Evolutionary conservation across 1,140 invertebrate species (phyloP), one percentile per base, ranked within the genome.

Genomic region (Pogonomyrmex californicus): DNA sequence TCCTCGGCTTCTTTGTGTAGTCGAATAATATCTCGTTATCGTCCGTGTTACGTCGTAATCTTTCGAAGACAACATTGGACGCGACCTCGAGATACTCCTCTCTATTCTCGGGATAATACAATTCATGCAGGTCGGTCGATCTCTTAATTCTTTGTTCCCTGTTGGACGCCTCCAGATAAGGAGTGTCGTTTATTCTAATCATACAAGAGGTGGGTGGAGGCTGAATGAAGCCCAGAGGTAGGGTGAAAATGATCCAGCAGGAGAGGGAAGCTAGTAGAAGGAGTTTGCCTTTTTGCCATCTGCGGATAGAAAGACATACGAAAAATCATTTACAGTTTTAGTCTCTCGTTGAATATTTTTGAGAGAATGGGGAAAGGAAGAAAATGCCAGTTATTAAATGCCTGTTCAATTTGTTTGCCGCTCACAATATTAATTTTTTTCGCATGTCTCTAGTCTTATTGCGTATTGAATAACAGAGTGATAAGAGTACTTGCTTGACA

Each of bases 231-330:
- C 99, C 99, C 87, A 99, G 95, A 0, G 99, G 98, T 68, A 99
- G 96, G 7, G 99, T 99, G 95, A 99, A 99, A 14, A 99, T 96
- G 44, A 99, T 98, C 99, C 99, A 99, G 77, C 98, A 98, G 4
- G 98, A 96, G 14, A 99, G 95, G 0, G 99, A 99, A 54, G 97
- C 98, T n/a, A 99, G 94, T 54, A 99, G 95, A 73, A 99, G 96
- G 58, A 97, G 95, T 94, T 99, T 98, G 10, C 98, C 98, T 92
- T 98, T 98, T 79, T 97, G 97, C 96, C 98, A 98, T 88, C 98
- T 97, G 91, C 9, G 51, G 71, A 63, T 30, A 0, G 9, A 66
- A 70, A 56, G 1, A 41, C 14, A 41, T 49, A 33, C 36, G 49
- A 49, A 68, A 51, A 1, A 51, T 71, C 23, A 77, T 2, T 23